phyloP scores from a whole-genome alignment of 2,888 invertebrate species.

The Epirrhoe tristata region DNA sequence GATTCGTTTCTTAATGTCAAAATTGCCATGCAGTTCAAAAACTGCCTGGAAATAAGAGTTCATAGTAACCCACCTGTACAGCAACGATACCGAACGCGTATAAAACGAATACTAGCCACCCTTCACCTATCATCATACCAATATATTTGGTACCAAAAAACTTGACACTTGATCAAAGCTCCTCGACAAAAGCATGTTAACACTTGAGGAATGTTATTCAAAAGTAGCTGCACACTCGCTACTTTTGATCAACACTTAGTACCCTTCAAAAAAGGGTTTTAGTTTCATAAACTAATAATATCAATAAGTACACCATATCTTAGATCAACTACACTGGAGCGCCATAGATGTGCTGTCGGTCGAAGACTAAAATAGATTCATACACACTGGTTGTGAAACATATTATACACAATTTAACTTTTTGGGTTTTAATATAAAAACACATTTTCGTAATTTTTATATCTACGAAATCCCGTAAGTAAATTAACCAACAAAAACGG shows the following conservation, averaged over 20 bases:
- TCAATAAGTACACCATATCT: neutral
- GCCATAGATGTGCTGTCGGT: no score
- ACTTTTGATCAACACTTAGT: neutral
- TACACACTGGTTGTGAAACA: neutral
- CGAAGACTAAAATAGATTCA: neutral
- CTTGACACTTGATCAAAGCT: neutral
- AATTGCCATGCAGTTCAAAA: no score
- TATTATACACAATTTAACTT: neutral
- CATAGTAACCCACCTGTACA: no score
- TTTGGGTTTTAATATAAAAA: no score
- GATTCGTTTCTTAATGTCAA: no score
- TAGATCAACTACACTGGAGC: no score
- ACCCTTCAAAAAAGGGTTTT: neutral
- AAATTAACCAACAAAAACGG: neutral
- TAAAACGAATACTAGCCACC: no score
- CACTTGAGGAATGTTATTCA: constrained; percentile 2
- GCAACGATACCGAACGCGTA: no score
- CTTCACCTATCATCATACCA: no score
- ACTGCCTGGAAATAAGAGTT: no score
- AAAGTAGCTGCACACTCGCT: neutral
- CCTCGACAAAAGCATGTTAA: neutral
- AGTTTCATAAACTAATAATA: neutral
- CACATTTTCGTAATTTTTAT: neutral
- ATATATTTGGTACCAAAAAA: neutral
- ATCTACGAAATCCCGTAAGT: no score